These are phyloP conservation scores for Tenthredo notha DNA, from an alignment of 2,888 invertebrate species.

Conservation along the genomic window DNA sequence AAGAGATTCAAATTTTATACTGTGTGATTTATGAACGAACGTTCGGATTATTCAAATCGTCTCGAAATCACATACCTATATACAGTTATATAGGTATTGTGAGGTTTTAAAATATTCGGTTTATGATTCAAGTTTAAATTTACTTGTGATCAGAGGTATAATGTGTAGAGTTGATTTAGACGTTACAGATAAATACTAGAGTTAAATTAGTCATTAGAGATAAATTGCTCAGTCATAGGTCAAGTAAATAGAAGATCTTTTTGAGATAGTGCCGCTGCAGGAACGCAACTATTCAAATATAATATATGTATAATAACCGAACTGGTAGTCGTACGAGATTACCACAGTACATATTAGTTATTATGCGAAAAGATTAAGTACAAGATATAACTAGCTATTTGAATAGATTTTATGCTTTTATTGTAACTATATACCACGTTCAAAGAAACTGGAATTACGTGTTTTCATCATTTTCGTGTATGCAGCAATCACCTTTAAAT, in stretches of 20 bases:
- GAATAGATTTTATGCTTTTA: not conserved
- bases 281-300: not conserved
- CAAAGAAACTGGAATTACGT: not conserved
- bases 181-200: constrained; percentile 22
- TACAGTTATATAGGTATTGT: not conserved
- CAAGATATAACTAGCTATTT: not conserved
- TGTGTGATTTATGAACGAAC: constrained; percentile 19
- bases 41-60: constrained; percentile 31
- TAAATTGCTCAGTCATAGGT: constrained; percentile 19
- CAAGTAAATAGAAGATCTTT: not conserved
- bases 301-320: not conserved
- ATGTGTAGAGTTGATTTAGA: not conserved
- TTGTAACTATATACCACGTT: not conserved
- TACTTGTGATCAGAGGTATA: not conserved
- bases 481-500: not conserved
- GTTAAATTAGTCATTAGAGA: constrained; percentile 18
- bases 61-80: not conserved
- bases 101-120: not conserved
- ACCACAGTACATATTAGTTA: not conserved
- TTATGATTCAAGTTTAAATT: constrained; percentile 18
- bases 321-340: not conserved
- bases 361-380: not conserved
- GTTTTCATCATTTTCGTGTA: not conserved
- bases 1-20: not conserved
- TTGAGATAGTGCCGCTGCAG: not conserved